Evolutionary conservation across 2,888 invertebrate species (phyloP).

Genomic region (Mythimna impura): DNA sequence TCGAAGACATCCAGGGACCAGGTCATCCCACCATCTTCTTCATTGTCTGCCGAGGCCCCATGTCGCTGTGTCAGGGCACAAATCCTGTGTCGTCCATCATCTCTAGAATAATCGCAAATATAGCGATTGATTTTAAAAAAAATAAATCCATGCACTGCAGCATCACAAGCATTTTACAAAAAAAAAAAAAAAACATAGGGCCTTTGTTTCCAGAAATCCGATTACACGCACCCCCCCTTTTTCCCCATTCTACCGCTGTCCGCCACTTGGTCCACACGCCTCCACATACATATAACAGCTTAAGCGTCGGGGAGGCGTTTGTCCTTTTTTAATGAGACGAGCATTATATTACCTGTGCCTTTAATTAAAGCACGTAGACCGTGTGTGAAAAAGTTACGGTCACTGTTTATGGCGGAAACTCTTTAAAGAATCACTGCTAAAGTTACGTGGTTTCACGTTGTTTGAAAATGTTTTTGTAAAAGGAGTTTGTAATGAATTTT

Average conservation of each 20-base stretch:
- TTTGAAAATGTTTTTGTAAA: background rate
- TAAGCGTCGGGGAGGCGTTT: conserved; percentile 28
- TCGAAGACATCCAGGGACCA: too few species aligned
- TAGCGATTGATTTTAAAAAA: too few species aligned
- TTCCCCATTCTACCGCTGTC: background rate
- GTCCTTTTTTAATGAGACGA: conserved; percentile 57
- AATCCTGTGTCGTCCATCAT: too few species aligned
- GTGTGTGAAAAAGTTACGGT: conserved; percentile 27
- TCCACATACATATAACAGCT: conserved; percentile 39
- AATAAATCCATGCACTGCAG: background rate
- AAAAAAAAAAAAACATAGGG: conserved; percentile 18
- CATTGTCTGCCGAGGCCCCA: too few species aligned
- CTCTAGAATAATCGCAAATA: too few species aligned
- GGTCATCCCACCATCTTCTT: too few species aligned
- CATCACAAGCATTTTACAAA: conserved; percentile 13
- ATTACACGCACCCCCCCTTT: conserved; percentile 39
- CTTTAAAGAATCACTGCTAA: conserved; percentile 10
- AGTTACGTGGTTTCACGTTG: background rate
- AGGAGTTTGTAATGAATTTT: background rate
- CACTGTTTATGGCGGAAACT: conserved; percentile 6
- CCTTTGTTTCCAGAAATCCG: conserved; percentile 48
- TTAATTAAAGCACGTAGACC: conserved; percentile 47
- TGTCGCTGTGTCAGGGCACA: too few species aligned
- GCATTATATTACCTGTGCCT: conserved; percentile 51
- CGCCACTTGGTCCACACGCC: background rate